A percentile compares a stretch with the other conserved stretches of the same genome.
Evolutionary conservation across 2,888 invertebrate species (phyloP).

Genomic region (Eristalis arbustorum): DNA sequence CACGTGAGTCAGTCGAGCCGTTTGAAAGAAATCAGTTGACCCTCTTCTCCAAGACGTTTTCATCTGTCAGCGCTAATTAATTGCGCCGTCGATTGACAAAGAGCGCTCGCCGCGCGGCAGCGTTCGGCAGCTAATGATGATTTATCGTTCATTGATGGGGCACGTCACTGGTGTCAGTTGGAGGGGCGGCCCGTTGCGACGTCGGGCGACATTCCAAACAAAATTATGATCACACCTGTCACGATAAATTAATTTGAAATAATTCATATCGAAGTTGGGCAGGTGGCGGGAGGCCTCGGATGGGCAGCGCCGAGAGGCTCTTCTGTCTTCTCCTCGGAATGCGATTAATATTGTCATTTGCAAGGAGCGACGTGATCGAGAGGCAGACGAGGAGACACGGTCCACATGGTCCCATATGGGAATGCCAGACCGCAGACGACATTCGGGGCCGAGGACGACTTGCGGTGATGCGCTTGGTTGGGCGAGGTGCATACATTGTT

Average conservation of each 20-base stretch:
- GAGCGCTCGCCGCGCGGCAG: constrained; percentile 44
- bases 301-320: not conserved
- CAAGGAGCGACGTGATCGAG: constrained; percentile 53
- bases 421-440: constrained; percentile 39
- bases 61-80: constrained; percentile 68
- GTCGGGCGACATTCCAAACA: constrained; percentile 50
- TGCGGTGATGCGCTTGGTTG: not conserved
- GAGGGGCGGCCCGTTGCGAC: constrained; percentile 26
- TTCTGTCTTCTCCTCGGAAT: constrained; percentile 19
- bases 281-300: not conserved
- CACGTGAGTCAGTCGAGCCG: constrained; percentile 37
- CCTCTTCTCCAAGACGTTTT: constrained; percentile 41
- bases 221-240: constrained; percentile 66
- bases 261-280: constrained; percentile 47
- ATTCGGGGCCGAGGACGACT: constrained; percentile 5
- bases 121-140: constrained; percentile 64
- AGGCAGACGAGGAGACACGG: constrained; percentile 14
- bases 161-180: constrained; percentile 43
- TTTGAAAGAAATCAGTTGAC: constrained; percentile 44
- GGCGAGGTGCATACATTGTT: not conserved
- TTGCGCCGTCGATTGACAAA: constrained; percentile 63
- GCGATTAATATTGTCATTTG: constrained; percentile 58
- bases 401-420: not conserved
- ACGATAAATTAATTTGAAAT: constrained; percentile 59
- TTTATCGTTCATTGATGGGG: constrained; percentile 51